Percentiles rank a stretch among this genome's conserved stretches.
Conservation (phyloP, 2,888 invertebrate species). For the Standfussiana lucernea region DNA sequence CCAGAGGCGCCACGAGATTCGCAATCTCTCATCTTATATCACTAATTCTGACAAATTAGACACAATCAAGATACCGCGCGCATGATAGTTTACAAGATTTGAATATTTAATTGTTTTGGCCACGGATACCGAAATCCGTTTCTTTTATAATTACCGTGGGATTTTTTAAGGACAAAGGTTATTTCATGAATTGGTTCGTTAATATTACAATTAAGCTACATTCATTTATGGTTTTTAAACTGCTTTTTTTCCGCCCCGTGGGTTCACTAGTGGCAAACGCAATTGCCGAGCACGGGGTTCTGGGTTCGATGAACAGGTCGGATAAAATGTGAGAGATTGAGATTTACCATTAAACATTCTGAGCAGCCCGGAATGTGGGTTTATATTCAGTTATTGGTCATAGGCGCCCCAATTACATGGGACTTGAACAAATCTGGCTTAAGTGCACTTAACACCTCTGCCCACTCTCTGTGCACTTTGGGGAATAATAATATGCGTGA, state of each 20-base stretch:
- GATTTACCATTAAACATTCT: not conserved
- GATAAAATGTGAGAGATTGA: not conserved
- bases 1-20: slow-evolving; percentile 25
- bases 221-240: not conserved
- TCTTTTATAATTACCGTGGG: slow-evolving; percentile 53
- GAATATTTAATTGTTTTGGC: slow-evolving; percentile 43
- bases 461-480: too few relatives aligned
- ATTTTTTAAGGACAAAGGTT: slow-evolving; percentile 20
- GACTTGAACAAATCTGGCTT: not conserved
- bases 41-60: slow-evolving; percentile 49
- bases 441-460: not conserved
- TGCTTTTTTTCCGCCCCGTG: not conserved
- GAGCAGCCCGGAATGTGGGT: not conserved
- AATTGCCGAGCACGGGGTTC: not conserved
- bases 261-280: not conserved
- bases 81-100: slow-evolving; percentile 43
- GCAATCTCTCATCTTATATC: slow-evolving; percentile 27
- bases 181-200: slow-evolving; percentile 31
- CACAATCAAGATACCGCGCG: slow-evolving; percentile 29
- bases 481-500: not conserved
- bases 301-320: not conserved
- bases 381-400: too few relatives aligned
- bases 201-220: slow-evolving; percentile 8
- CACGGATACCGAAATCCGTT: slow-evolving; percentile 51
- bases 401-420: too few relatives aligned